Evolutionary conservation across 2,888 invertebrate genomes (phyloP).

Genomic region (Cephus sareptanus): DNA sequence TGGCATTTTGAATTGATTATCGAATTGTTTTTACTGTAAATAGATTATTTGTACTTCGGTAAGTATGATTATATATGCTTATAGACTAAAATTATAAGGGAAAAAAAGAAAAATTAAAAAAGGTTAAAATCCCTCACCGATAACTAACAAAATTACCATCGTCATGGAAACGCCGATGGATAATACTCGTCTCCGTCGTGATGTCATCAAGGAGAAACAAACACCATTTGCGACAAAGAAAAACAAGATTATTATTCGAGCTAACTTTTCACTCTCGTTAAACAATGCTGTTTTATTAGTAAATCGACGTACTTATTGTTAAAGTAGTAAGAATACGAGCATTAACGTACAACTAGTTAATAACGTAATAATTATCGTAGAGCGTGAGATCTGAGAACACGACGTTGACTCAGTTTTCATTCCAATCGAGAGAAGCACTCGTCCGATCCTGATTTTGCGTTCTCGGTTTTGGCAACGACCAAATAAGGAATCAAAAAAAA

Average conservation of each 20-base stretch:
- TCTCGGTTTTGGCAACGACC: conserved; percentile 1
- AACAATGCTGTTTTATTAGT: conserved; percentile 46
- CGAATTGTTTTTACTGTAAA: no score
- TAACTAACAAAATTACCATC: no score
- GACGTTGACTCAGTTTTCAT: conserved; percentile 43
- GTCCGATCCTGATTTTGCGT: neutral
- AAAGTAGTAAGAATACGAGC: conserved; percentile 34
- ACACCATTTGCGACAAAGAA: conserved; percentile 46
- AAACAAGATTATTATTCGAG: conserved; percentile 55
- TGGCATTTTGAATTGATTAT: no score
- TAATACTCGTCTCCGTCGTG: no score
- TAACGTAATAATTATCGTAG: conserved; percentile 18
- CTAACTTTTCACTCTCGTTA: conserved; percentile 49
- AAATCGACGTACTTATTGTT: conserved; percentile 25
- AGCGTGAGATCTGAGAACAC: conserved; percentile 60
- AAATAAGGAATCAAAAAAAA: no score
- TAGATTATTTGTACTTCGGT: no score
- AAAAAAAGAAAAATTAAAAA: no score
- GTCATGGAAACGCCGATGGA: no score
- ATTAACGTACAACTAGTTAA: conserved; percentile 48
- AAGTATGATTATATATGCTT: no score
- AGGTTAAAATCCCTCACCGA: no score
- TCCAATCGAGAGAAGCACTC: conserved; percentile 9
- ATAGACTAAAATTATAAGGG: no score
- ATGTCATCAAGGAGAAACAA: conserved; percentile 38